Percentiles rank a stretch among this genome's conserved stretches.
Conservation (phyloP, 2,888 invertebrate species). For the Caenorhabditis sp. region DNA sequence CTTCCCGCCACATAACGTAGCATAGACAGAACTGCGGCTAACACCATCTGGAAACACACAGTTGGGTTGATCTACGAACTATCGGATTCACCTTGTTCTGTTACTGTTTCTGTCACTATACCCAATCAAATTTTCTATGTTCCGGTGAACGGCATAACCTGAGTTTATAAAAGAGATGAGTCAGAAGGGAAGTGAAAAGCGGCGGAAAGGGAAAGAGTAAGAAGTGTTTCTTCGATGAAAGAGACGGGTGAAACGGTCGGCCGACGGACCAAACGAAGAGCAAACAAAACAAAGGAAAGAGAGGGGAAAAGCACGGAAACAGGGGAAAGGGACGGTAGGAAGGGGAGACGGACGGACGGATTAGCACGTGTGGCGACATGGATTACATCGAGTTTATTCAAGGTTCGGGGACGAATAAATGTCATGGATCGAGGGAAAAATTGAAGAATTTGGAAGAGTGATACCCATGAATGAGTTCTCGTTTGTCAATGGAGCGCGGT, state of each 20-base stretch:
- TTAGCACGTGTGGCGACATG: conserved; percentile 35
- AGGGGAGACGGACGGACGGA: conserved; percentile 12
- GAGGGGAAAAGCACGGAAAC: conserved; percentile 36
- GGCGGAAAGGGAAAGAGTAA: conserved; percentile 19
- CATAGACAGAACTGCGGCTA: conserved; percentile 81
- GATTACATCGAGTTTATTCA: conserved; percentile 33
- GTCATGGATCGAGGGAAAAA: too few relatives aligned
- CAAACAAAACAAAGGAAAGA: conserved; percentile 45
- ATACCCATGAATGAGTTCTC: too few relatives aligned
- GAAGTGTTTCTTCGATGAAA: conserved; percentile 8
- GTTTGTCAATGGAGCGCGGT: too few relatives aligned
- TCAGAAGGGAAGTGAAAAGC: conserved; percentile 14
- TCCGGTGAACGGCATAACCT: conserved; percentile 57
- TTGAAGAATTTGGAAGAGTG: too few relatives aligned
- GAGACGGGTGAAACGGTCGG: conserved; percentile 53
- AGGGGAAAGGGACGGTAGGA: conserved; percentile 30
- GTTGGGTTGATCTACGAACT: too few relatives aligned
- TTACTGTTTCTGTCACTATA: not conserved
- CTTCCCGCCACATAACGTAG: conserved; percentile 81
- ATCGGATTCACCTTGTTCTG: conserved; percentile 20
- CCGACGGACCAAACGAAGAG: conserved; percentile 41
- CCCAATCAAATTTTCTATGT: conserved; percentile 14
- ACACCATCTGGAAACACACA: conserved; percentile 69
- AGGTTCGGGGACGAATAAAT: not conserved
- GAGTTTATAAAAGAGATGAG: conserved; percentile 16